phyloP scores from a whole-genome alignment of 2,113 vertebrate species.

The Pygoscelis adeliae region DNA sequence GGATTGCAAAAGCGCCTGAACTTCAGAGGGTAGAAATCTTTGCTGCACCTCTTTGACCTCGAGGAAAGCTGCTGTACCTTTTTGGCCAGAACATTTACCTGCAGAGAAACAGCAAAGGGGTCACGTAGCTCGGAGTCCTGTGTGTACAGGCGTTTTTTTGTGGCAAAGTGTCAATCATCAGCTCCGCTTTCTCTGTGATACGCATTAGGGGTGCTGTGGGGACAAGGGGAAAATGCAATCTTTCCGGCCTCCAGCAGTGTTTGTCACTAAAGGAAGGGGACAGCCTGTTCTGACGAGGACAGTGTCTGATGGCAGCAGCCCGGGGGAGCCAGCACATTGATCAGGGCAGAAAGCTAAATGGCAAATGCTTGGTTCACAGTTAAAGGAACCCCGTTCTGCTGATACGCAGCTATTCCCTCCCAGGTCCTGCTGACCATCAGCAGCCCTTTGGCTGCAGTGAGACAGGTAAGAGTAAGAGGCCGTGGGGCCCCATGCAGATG shows the following conservation, averaged over 20 bases:
- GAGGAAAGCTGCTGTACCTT: not conserved
- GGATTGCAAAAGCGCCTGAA: not conserved
- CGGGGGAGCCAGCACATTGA: not conserved
- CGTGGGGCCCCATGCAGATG: rapidly evolving
- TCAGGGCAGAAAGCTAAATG: not conserved
- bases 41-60: not conserved
- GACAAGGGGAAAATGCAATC: not conserved
- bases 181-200: rapidly evolving
- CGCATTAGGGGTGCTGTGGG: rapidly evolving
- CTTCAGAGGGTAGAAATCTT: not conserved
- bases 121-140: rapidly evolving
- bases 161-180: too few relatives aligned
- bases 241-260: not conserved
- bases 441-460: not conserved
- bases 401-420: rapidly evolving
- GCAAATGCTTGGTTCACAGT: rapidly evolving
- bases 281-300: not conserved
- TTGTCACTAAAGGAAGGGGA: not conserved
- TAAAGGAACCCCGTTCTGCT: not conserved
- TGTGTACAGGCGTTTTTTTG: rapidly evolving
- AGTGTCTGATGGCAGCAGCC: not conserved
- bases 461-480: too few relatives aligned
- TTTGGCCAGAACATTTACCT: not conserved
- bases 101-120: not conserved
- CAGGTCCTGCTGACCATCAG: not conserved